phyloP scores from a whole-genome alignment of 2,797 vertebrate species.

The Merluccius polli region DNA sequence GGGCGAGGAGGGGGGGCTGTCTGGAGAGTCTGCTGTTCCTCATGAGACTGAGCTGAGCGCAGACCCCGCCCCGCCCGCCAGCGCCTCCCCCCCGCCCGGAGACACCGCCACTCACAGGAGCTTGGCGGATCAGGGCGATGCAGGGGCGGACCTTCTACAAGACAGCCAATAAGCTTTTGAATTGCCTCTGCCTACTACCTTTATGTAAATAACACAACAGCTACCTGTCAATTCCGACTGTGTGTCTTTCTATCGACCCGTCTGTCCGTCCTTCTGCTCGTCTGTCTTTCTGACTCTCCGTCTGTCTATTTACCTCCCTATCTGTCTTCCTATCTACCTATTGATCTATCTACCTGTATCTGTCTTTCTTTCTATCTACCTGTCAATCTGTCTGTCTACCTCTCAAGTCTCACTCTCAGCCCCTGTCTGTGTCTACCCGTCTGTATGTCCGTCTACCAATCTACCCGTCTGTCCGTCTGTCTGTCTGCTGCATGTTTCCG shows the following conservation, averaged over 20 bases:
- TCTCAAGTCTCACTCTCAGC: slow-evolving; percentile 9
- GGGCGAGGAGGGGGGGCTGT: slow-evolving; percentile 34
- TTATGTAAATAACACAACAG: slow-evolving; percentile 60
- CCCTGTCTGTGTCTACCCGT: background rate
- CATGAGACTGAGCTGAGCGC: slow-evolving; percentile 39
- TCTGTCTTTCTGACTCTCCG: slow-evolving; percentile 14
- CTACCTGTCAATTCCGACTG: slow-evolving; percentile 47
- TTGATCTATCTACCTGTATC: slow-evolving; percentile 16
- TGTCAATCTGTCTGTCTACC: slow-evolving; percentile 15
- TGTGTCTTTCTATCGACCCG: background rate
- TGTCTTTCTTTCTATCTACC: background rate
- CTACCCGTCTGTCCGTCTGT: slow-evolving; percentile 23
- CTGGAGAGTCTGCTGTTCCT: slow-evolving; percentile 3
- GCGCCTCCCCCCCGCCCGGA: slow-evolving; percentile 53
- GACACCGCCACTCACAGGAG: slow-evolving; percentile 47
- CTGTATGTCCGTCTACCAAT: slow-evolving; percentile 17
- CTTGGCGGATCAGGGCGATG: slow-evolving; percentile 48
- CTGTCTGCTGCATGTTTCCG: slow-evolving; percentile 63
- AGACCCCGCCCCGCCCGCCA: slow-evolving; percentile 37
- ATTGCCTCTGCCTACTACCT: slow-evolving; percentile 58
- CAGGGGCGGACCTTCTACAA: slow-evolving; percentile 51
- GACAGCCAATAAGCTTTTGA: slow-evolving; percentile 64
- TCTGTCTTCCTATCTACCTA: background rate
- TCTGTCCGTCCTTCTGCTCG: background rate
- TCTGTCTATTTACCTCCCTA: slow-evolving; percentile 21